Conservation (phyloP, 2,888 invertebrate genomes). For the Ariolimax columbianus region DNA sequence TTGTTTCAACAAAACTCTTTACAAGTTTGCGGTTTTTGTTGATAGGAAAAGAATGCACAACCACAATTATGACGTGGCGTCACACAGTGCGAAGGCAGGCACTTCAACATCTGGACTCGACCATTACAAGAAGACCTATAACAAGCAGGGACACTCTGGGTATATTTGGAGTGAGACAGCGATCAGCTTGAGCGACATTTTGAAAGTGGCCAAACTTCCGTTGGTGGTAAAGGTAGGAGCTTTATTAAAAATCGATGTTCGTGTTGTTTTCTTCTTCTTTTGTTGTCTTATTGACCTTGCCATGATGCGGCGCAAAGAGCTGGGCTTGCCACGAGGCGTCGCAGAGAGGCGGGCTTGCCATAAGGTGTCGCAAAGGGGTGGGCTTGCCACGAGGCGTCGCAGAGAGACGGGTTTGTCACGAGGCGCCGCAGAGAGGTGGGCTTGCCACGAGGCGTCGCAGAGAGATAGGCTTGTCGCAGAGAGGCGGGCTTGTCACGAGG, state of each 20-base stretch:
- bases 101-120: not conserved
- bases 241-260: not conserved
- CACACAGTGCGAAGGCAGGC: slow-evolving; percentile 9
- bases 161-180: slow-evolving; percentile 29
- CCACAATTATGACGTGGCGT: slow-evolving; percentile 29
- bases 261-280: no score
- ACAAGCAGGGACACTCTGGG: not conserved
- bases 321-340: no score
- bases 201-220: slow-evolving; percentile 25
- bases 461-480: not conserved
- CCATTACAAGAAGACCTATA: not conserved
- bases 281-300: no score
- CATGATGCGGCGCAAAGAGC: no score
- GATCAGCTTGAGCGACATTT: slow-evolving; percentile 36
- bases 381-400: not conserved
- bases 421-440: no score
- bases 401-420: not conserved
- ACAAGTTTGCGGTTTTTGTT: not conserved
- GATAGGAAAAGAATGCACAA: not conserved
- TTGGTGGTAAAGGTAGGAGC: slow-evolving; percentile 37
- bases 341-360: not conserved
- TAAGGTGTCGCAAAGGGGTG: not conserved
- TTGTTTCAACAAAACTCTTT: not conserved
- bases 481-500: no score
- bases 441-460: not conserved